Base-by-base conservation (phyloP, 1,140 invertebrate genomes). In the Lethrus apterus region DNA sequence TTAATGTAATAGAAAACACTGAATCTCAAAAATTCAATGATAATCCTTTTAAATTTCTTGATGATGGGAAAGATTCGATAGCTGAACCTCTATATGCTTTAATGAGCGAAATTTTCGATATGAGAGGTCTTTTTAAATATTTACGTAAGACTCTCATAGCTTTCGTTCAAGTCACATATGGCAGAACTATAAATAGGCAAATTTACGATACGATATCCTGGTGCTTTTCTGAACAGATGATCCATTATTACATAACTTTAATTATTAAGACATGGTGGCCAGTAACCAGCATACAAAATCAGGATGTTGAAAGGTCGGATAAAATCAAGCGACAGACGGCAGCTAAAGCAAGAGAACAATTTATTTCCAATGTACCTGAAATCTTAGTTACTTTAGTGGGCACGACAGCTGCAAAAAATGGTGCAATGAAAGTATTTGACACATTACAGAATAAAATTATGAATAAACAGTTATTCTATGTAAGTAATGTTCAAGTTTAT, bases 401-500 rank as follows among this genome's bases (percentile, higher is more conserved):
- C 15, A 80, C 86, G 42, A 86, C 87, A 64, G 88, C 86, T 56
- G 84, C 86, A 19, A 80, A 81, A 49, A 77, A 81, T 51, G 90
- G 90, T 20, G 80, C 86, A 1, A 81, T 80, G 31, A 93, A 92
- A 70, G 79, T 93, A 33, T 93, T 93, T 70, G 84, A 90, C 61
- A 81, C 84, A 21, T 64, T 94, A 40, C 90, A 94, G 66, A 83
- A 92, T 69, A 78, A 80, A 48, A 78, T 78, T 57, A 79, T 92
- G 48, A 94, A 95, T 63, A 93, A 93, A 67, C 89, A 93, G 56
- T 69, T 95, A 20, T 84, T 92, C 70, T 93, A 93, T 72, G 90
- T 91, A 69, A 84, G 86, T 80, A 51, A 50, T 46, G 29, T 46
- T 54, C 51, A 24, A 35, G 36, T 24, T 33, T 24, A 29, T 41